Evolutionary conservation across 2,797 vertebrate species (phyloP), one percentile per base, ranked within the genome.

Genomic region (Siniperca scherzeri): DNA sequence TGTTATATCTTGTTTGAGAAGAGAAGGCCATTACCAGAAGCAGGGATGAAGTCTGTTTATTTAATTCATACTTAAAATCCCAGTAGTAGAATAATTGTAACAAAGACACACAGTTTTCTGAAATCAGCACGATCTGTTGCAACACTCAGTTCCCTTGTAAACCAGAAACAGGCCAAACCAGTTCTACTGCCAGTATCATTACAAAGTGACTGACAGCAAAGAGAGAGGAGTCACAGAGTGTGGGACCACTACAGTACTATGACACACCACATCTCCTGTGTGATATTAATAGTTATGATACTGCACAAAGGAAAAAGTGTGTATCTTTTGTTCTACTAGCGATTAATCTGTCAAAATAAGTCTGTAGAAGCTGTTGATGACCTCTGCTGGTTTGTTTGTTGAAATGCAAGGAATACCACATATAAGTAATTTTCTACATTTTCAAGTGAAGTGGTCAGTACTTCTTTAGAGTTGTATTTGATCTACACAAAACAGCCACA

Each of bases 131-230:
- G 7, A 65, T 21, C 7, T 80, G 60, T 82, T 76, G 33, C 50
- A 70, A 72, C 36, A 25, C 5, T 22, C 56, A 30, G 0, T 61
- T 36, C 11, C 1, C 44, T 10, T n/a, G 12, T 10, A 9, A 59
- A 62, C 4, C 67, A 61, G 46, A 66, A 89, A 90, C 91, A 36
- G 0, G 87, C 1, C 56, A 61, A 91, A 91, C 89, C 78, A 25
- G 92, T 91, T 93, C 44, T 78, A 22, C 50, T 36, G 57, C 50
- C 64, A 4, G 57, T 50, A 3, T 22, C 2, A 14, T 25, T 1
- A 4, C 50, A 1, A 2, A 4, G 9, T 21, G 11, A 69, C 7
- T 8, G 53, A 60, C 56, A 80, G 52, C 68, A 80, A 38, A 76
- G 56, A 55, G 2, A 70, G 30, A 11, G 9, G 22, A 76, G 55